These are phyloP conservation scores for Antigone vipio DNA, from an alignment of 2,113 vertebrate genomes.

Conservation along the genomic window DNA sequence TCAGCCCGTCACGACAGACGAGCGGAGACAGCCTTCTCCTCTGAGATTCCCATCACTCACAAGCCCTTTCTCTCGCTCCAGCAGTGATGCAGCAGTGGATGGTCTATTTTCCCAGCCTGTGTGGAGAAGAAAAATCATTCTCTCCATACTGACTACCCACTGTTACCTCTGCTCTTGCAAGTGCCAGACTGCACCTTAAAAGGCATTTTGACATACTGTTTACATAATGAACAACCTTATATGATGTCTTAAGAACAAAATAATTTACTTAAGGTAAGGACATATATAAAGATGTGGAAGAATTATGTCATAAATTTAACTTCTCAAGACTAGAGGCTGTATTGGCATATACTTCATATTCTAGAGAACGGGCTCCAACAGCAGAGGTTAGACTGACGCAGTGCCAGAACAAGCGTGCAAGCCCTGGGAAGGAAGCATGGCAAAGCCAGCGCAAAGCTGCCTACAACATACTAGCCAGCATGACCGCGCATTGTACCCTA, in stretches of 20 bases:
- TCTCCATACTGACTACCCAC: background rate
- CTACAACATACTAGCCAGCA: background rate
- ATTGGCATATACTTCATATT: background rate
- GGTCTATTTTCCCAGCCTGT: background rate
- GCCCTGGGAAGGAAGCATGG: background rate
- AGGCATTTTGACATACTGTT: background rate
- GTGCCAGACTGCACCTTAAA: background rate
- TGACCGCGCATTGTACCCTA: rapidly evolving
- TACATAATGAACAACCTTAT: background rate
- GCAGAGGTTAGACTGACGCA: background rate
- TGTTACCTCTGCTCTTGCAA: background rate
- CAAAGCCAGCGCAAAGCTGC: background rate
- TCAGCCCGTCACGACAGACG: background rate
- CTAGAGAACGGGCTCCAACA: background rate
- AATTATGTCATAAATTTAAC: background rate
- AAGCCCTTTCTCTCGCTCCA: background rate
- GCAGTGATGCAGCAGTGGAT: background rate
- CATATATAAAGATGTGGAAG: background rate
- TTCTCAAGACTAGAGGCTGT: background rate
- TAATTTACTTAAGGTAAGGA: background rate
- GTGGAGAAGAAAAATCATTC: background rate
- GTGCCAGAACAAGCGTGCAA: background rate
- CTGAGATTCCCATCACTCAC: slow-evolving; percentile 38
- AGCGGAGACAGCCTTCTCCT: slow-evolving; percentile 29
- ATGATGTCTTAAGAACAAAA: background rate